Base-by-base conservation (phyloP, 2,888 invertebrate species). In the Notocelia uddmanniana region DNA sequence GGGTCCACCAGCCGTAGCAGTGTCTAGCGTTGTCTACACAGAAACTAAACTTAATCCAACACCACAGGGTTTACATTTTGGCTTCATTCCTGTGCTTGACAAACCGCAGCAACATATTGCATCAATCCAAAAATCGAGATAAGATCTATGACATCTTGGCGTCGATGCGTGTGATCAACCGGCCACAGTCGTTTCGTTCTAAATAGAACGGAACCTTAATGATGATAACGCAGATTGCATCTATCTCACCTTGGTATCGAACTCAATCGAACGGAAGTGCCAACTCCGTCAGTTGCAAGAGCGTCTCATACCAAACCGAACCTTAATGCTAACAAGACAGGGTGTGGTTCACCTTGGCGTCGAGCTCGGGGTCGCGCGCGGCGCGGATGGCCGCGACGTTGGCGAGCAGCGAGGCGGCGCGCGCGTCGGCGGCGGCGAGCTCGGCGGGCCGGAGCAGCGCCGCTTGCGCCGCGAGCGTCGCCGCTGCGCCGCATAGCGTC, bases 361-460 rank as follows among this genome's bases (percentile, higher is more conserved):
- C 63, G 31, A 50, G 50, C 10, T 50, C 50, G 15, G 34, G 63
- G 50, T 63, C 50, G 1, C 63, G 9, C 5, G 52, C 52, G 63
- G 63, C 52, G 34, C 50, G 52, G 3, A 70, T 37, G 11, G 64
- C 64, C 13, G 50, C 58, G 10, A 70, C 64, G 26, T 64, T 57
- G n/a, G 70, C 64, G 26, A 70, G 70, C 52, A 70, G 41, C 50
- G 70, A 18, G 26, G 64, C 70, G 15, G 58, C 75, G 58, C 74
- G 74, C n/a, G 52, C 70, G 58, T 70, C 70, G 8, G 70, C 70
- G 5, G 70, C 70, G 26, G 70, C 70, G 26, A 70, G 50, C 64
- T 70, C 70, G 15, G 50, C 70, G 19, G 70, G 70, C 50, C 70
- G 64, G 13, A 99, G 89, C 52, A 70, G 26, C 37, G 37, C 19